Percentiles rank a stretch among this genome's conserved stretches.
phyloP scores from a whole-genome alignment of 2,888 invertebrate genomes.

The Diaprepes abbreviatus region DNA sequence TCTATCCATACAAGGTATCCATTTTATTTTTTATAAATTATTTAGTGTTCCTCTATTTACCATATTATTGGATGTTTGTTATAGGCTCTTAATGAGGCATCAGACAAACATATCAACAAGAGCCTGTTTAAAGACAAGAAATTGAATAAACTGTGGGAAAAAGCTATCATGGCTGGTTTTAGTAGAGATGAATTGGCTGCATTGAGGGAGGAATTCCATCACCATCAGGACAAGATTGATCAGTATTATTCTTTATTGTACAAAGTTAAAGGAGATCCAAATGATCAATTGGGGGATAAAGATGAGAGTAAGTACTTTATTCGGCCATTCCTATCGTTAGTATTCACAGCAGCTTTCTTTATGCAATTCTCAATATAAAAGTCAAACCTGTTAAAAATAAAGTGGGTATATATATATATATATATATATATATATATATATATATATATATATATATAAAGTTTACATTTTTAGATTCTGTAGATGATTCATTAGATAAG shows the following conservation, averaged over 20 bases:
- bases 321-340: no score
- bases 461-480: conserved; percentile 75
- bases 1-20: conserved; percentile 70
- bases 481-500: conserved; percentile 79
- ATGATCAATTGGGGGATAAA: conserved; percentile 71
- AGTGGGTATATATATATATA: no score
- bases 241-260: conserved; percentile 86
- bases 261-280: conserved; percentile 75
- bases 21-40: no score
- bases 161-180: conserved; percentile 91
- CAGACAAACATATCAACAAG: conserved; percentile 78
- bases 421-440: no score
- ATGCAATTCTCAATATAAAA: no score
- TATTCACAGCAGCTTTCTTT: no score
- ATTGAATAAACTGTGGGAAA: conserved; percentile 89
- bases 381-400: no score
- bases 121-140: conserved; percentile 92
- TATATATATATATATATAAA: no score
- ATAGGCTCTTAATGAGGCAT: conserved; percentile 64
- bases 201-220: conserved; percentile 88
- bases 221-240: conserved; percentile 94
- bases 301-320: conserved; percentile 73
- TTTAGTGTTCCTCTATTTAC: conserved; percentile 46
- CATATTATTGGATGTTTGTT: conserved; percentile 3
- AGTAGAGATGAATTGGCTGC: conserved; percentile 85